Evolutionary conservation across 1,140 invertebrate species (phyloP), one percentile per base, ranked within the genome.

Genomic region (Drosophila sproati): DNA sequence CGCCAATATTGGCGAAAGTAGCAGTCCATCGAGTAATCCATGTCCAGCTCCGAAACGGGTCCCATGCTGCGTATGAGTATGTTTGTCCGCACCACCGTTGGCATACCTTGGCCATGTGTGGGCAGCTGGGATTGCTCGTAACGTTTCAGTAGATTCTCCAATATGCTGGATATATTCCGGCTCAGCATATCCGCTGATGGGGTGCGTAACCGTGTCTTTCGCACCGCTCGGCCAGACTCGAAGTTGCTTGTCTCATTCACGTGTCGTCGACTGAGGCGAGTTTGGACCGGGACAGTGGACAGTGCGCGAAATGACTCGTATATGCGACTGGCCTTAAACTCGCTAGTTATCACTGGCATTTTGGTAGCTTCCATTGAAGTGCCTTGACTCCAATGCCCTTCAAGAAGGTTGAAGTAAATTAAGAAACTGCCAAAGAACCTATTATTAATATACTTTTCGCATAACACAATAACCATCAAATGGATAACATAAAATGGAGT

Each of bases 11-110:
- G 97, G 5, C 98, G 95, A 91, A 99, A 98, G 92, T 99, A 99
- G 92, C 98, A 98, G 88, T 99, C 98, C 96, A 99, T 98, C 3
- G 98, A 98, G 90, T 98, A 99, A 91, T 98, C 97, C 98, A 98
- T 98, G 83, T 98, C 97, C n/a, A 98, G 94, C 93, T 99, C 98
- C 0, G 97, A 98, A 29, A 99, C 96, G 0, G 98, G 98, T 3
- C 98, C 98, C 97, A 99, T 98, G 83, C 97, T 98, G 78, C 98
- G 94, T 63, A 99, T 98, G 37, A 98, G 93, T 77, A 99, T 98
- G 92, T 98, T 98, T 2, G 97, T 98, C 85, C 97, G 95, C 4
- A 99, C 96, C n/a, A 97, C 94, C 0, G 97, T 97, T 0, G 98
- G 97, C 62, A 95, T 94, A 45, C 96, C 96, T 94, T 96, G 95